Percentiles rank a stretch among this genome's conserved stretches.
Conservation (phyloP, 35 echinoderm and acorn worm species). For the Ptychodera flava region DNA sequence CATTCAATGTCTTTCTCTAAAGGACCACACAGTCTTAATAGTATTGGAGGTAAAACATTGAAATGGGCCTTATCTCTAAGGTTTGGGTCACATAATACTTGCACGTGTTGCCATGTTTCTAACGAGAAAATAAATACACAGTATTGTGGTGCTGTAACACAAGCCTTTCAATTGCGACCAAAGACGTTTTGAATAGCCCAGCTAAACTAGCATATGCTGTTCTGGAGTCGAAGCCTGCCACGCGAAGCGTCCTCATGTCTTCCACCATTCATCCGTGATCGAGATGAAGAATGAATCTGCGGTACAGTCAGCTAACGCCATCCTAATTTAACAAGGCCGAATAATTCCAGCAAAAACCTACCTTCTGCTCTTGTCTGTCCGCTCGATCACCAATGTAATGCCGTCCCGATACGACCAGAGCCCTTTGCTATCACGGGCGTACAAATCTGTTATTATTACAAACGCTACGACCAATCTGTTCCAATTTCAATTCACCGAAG, state of each 20-base stretch:
- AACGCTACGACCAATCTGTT: not conserved
- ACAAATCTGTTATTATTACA: not conserved
- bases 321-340: too few relatives aligned
- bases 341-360: too few relatives aligned
- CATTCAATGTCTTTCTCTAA: too few relatives aligned
- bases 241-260: not conserved
- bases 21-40: too few relatives aligned
- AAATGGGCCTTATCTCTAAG: not conserved
- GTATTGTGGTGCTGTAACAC: not conserved
- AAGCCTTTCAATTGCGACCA: not conserved
- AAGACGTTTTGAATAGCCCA: not conserved
- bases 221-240: not conserved
- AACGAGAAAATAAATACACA: not conserved
- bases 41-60: too few relatives aligned
- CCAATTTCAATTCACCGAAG: not conserved
- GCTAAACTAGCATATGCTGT: not conserved
- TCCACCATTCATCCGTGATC: not conserved
- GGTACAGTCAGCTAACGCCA: too few relatives aligned
- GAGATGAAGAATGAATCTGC: too few relatives aligned
- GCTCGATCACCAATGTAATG: not conserved
- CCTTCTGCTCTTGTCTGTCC: not conserved
- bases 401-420: not conserved
- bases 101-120: not conserved
- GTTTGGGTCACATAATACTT: not conserved
- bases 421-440: not conserved